A percentile compares a stretch with the other conserved stretches of the same genome.
These are phyloP conservation scores for Nesogale talazaci DNA, from an alignment of 2,113 vertebrate species.

Conservation along the genomic window DNA sequence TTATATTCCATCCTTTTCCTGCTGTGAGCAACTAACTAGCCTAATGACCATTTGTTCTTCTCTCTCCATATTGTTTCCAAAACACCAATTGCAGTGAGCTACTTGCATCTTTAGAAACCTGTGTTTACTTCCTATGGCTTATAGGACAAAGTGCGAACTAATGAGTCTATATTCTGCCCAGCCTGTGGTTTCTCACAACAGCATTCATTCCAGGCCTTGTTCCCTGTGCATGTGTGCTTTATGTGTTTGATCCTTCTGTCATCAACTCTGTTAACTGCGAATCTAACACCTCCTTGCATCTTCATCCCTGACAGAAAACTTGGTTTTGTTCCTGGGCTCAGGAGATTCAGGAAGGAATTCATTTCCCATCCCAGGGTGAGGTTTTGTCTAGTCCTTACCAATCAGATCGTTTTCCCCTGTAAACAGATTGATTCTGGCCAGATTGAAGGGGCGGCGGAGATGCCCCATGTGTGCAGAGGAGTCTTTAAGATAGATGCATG, in stretches of 20 bases:
- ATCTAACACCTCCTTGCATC: not conserved
- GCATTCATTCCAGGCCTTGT: not conserved
- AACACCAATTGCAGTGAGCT: not conserved
- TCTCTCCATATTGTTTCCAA: not conserved
- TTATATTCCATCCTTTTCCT: not conserved
- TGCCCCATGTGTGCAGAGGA: not conserved
- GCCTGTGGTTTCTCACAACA: not conserved
- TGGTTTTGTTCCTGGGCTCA: slow-evolving; percentile 15
- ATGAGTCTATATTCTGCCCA: not conserved
- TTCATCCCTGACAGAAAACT: not conserved
- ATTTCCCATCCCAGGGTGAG: slow-evolving; percentile 9
- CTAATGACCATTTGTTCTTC: not conserved
- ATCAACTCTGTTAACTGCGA: slow-evolving; percentile 15
- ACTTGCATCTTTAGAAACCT: slow-evolving; percentile 6
- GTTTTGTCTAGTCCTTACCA: slow-evolving; percentile 49
- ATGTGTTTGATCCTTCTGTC: slow-evolving; percentile 48
- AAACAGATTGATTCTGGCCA: slow-evolving; percentile 54
- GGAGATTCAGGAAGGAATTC: slow-evolving; percentile 22
- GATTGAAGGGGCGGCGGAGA: slow-evolving; percentile 23
- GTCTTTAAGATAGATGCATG: not conserved
- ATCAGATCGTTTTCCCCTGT: slow-evolving; percentile 24
- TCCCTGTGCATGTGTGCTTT: slow-evolving; percentile 28
- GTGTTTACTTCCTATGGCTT: not conserved
- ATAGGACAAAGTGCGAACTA: not conserved
- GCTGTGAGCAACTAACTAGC: not conserved